Evolutionary conservation across 92 coral and sea anemone genomes (phyloP), one percentile per base, ranked within the genome.

Genomic region (Zoanthus solanderi): DNA sequence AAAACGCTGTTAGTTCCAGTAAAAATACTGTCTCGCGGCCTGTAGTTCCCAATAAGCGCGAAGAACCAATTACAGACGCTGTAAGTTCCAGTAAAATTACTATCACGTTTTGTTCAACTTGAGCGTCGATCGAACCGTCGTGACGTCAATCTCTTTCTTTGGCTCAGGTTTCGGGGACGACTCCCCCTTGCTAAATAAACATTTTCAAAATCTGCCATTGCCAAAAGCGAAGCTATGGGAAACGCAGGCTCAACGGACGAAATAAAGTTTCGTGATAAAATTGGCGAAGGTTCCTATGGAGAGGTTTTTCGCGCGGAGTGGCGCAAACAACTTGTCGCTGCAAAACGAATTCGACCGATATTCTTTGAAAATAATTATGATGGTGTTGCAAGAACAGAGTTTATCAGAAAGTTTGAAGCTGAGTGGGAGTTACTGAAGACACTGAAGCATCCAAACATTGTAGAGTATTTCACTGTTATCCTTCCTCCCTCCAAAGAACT

Each of bases 261-360:
- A 34, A 87, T 95, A 16, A 92, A 86, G 77, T 80, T 95, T 6
- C 86, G 89, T 9, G 93, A 91, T 13, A 79, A 46, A 57, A 94
- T 94, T 2, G 98, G 98, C 34, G 92, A 84, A 53, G 98, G 98
- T 4, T 90, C 98, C 11, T 94, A 77, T 87, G 95, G 94, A 31
- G 95, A 90, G 66, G 98, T 94, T 4, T 94, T 90, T 84, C 75
- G 67, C 17, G 98, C 98, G 1, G 52, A 65, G 18, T 94, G 95
- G 98, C 84, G 90, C 15, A 93, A 89, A 4, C 18, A 44, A 44
- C 54, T 67, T 15, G 95, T 94, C 13, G 98, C 98, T n/a, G 95
- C 98, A 10, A 94, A 94, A 48, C 83, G 93, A 16, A 85, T 94
- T 87, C 96, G 92, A 44, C 67, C 88, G 17, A 76, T 72, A 4